phyloP scores from a whole-genome alignment of 2,797 vertebrate species.

The Dendrocincla fuliginosa region DNA sequence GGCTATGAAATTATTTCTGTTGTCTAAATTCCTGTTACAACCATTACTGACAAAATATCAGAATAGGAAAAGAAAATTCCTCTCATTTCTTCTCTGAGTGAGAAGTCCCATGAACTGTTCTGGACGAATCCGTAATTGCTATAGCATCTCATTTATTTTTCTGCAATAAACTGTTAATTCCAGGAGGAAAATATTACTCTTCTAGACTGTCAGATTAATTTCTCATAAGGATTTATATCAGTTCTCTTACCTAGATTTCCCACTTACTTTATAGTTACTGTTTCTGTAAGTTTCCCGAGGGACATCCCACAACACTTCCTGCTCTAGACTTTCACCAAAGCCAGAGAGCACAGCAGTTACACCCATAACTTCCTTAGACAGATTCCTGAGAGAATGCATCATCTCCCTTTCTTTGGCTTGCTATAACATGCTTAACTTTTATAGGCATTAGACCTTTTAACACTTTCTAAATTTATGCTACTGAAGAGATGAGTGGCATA shows the following conservation, averaged over 20 bases:
- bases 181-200: not conserved
- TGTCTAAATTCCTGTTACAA: not conserved
- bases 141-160: not conserved
- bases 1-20: not conserved
- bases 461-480: not conserved
- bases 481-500: not conserved
- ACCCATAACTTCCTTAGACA: constrained; percentile 49
- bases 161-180: not conserved
- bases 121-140: not conserved
- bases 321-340: not conserved
- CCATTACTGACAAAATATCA: not conserved
- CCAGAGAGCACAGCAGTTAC: not conserved
- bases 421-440: not conserved
- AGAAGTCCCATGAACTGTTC: not conserved
- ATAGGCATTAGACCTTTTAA: constrained; percentile 5
- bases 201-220: not conserved
- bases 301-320: constrained; percentile 14
- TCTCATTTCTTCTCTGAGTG: not conserved
- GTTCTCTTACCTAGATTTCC: not conserved
- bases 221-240: not conserved
- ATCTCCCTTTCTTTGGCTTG: not conserved
- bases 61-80: not conserved
- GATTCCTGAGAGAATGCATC: constrained; percentile 45
- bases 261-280: not conserved
- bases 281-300: constrained; percentile 1